A percentile compares a stretch with the other conserved stretches of the same genome.
Evolutionary conservation across 2,797 vertebrate species (phyloP).

Genomic region (Babyrousa celebensis): DNA sequence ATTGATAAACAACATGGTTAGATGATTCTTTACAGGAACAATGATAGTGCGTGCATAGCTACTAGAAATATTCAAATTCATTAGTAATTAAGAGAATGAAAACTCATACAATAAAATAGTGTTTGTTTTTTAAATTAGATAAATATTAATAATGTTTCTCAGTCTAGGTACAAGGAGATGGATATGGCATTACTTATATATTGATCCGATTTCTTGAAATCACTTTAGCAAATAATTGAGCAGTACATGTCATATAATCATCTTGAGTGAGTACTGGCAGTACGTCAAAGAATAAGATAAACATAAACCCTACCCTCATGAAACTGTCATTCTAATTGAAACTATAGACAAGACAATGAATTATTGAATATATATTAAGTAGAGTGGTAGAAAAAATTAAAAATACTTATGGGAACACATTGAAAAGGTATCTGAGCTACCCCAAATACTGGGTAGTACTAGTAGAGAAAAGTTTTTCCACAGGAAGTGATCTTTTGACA

Average conservation of each 20-base stretch:
- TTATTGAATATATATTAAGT: conserved; percentile 16
- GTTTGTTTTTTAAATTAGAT: not conserved
- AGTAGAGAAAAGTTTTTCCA: not conserved
- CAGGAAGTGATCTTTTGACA: conserved; percentile 35
- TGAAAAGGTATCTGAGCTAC: not conserved
- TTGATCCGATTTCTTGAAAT: not conserved
- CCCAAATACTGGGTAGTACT: not conserved
- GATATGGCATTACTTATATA: not conserved
- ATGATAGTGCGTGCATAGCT: not conserved
- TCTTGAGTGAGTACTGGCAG: not conserved
- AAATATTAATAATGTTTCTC: not conserved
- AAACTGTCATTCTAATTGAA: conserved; percentile 10
- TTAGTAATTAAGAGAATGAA: not conserved
- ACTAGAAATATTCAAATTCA: conserved; percentile 3
- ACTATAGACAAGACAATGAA: not conserved
- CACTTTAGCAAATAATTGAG: conserved; percentile 16
- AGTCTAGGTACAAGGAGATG: not conserved
- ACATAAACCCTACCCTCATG: not conserved
- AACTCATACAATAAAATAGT: not conserved
- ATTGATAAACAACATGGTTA: not conserved
- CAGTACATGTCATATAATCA: not conserved
- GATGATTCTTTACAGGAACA: not conserved
- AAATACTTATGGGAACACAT: not conserved
- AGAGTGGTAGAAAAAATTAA: not conserved
- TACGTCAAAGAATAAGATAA: not conserved